Evolutionary conservation across 2,113 vertebrate species (phyloP).

Genomic region (Chauna torquata): DNA sequence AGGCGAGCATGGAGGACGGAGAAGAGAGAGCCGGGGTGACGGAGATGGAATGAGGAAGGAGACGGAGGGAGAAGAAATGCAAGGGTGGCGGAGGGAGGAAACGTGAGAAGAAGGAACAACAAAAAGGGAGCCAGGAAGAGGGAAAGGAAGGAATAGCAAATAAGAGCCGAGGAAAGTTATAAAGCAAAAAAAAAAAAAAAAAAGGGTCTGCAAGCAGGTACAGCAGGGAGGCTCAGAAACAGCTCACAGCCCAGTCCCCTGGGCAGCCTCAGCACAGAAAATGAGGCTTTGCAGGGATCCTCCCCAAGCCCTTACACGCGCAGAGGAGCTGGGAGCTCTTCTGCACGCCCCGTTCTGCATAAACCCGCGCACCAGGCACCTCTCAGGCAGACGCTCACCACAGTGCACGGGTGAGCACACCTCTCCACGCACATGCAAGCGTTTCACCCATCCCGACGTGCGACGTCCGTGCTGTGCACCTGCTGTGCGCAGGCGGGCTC

Average conservation of each 20-base stretch:
- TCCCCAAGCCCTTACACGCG: background rate
- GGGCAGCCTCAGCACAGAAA: background rate
- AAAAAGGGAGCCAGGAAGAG: conserved; percentile 1
- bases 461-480: background rate
- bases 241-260: background rate
- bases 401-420: background rate
- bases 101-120: conserved; percentile 19
- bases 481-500: background rate
- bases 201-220: conserved; percentile 2
- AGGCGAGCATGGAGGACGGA: background rate
- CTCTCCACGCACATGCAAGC: background rate
- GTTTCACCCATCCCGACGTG: accelerated
- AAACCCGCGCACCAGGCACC: background rate
- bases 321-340: background rate
- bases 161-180: background rate
- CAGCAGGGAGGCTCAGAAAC: background rate
- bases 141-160: background rate
- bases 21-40: background rate
- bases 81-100: background rate
- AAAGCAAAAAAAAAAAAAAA: background rate
- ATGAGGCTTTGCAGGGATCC: conserved; percentile 23
- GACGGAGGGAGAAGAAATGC: background rate
- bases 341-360: background rate
- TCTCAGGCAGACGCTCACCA: background rate
- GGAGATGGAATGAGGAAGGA: conserved; percentile 5